Conservation (phyloP, 2,113 vertebrate genomes). For the Microcebus jonahi region DNA sequence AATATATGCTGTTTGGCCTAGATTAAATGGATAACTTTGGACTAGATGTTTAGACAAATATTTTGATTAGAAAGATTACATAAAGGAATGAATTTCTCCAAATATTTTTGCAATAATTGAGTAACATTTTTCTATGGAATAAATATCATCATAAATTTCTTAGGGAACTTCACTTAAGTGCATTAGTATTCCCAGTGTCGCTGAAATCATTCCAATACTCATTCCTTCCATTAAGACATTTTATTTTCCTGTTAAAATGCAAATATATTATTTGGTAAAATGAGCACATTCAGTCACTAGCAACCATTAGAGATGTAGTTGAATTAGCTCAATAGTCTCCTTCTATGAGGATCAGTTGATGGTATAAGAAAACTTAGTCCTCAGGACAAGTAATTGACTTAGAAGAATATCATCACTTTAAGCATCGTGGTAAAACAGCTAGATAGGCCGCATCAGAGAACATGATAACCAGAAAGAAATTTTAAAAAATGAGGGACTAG, state of each 20-base stretch:
- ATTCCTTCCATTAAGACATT: slow-evolving; percentile 44
- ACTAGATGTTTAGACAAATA: neutral
- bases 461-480: neutral
- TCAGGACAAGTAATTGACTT: slow-evolving; percentile 2
- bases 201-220: slow-evolving; percentile 40
- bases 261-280: slow-evolving; percentile 63
- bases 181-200: slow-evolving; percentile 47
- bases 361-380: neutral
- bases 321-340: slow-evolving; percentile 42
- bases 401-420: neutral
- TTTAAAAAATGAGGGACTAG: neutral
- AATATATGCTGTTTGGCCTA: neutral
- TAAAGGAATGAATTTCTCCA: neutral
- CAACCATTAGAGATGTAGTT: slow-evolving; percentile 45
- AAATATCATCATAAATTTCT: slow-evolving; percentile 36
- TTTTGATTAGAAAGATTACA: slow-evolving; percentile 26
- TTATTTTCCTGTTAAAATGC: slow-evolving; percentile 68
- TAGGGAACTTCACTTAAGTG: slow-evolving; percentile 30
- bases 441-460: neutral
- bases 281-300: slow-evolving; percentile 54
- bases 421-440: neutral
- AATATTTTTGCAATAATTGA: slow-evolving; percentile 33
- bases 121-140: slow-evolving; percentile 22
- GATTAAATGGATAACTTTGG: neutral
- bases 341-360: slow-evolving; percentile 8